A percentile compares a stretch with the other conserved stretches of the same genome.
Conservation (phyloP, 2,888 invertebrate species). For the Dicranocentrus wangi region DNA sequence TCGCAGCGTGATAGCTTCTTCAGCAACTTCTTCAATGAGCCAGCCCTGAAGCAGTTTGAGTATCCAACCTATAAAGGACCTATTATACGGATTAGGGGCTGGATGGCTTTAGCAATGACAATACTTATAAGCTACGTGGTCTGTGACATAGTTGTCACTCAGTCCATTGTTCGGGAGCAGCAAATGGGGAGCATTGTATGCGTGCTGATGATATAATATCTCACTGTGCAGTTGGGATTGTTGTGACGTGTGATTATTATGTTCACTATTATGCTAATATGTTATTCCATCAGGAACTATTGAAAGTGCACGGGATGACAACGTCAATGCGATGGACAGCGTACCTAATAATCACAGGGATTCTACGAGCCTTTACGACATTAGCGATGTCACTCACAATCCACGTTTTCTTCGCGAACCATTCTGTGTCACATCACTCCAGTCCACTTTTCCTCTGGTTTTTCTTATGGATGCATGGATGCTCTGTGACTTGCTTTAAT, state of each 20-base stretch:
- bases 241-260: too few species aligned
- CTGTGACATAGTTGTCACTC: slow-evolving; percentile 36
- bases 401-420: slow-evolving; percentile 25
- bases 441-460: slow-evolving; percentile 39
- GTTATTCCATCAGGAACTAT: slow-evolving; percentile 45
- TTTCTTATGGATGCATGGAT: slow-evolving; percentile 52
- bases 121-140: slow-evolving; percentile 46
- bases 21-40: background rate
- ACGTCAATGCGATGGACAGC: slow-evolving; percentile 59
- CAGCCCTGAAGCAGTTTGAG: slow-evolving; percentile 31
- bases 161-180: slow-evolving; percentile 34
- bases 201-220: background rate
- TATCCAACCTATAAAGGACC: slow-evolving; percentile 45
- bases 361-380: slow-evolving; percentile 23
- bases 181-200: slow-evolving; percentile 54
- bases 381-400: slow-evolving; percentile 29
- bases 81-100: slow-evolving; percentile 12
- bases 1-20: slow-evolving; percentile 35
- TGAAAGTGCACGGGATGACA: slow-evolving; percentile 65
- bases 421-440: slow-evolving; percentile 10
- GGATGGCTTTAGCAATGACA: slow-evolving; percentile 23
- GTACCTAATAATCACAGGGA: slow-evolving; percentile 22
- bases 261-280: background rate
- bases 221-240: too few species aligned
- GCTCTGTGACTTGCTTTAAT: slow-evolving; percentile 35